These are phyloP conservation scores for Ectemnius lituratus DNA, from an alignment of 2,888 invertebrate genomes.

Conservation along the genomic window DNA sequence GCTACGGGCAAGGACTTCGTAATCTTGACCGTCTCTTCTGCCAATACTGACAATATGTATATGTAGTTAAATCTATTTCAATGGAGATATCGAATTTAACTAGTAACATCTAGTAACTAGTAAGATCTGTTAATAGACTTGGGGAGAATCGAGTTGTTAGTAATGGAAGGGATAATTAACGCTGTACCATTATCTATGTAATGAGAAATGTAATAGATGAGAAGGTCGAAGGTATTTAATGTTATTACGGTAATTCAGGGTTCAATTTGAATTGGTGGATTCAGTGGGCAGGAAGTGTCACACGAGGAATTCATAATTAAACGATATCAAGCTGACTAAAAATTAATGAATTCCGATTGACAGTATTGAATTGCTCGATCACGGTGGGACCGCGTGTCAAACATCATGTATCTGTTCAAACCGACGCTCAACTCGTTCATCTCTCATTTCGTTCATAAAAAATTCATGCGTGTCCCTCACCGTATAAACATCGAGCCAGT, in stretches of 20 bases:
- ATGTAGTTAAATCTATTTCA: neutral
- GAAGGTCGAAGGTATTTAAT: neutral
- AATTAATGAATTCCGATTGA: too few species aligned
- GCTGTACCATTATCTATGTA: neutral
- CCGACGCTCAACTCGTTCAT: neutral
- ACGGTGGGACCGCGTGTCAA: too few species aligned
- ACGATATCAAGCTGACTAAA: too few species aligned
- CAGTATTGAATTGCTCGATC: too few species aligned
- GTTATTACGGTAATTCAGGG: neutral
- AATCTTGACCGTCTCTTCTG: neutral
- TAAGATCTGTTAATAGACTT: too few species aligned
- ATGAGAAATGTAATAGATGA: neutral
- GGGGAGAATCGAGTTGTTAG: too few species aligned
- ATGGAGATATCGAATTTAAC: neutral
- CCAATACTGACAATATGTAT: neutral
- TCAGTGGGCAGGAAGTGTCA: too few species aligned
- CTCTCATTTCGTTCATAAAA: neutral
- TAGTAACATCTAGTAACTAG: neutral
- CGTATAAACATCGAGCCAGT: conserved; percentile 1
- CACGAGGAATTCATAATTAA: too few species aligned
- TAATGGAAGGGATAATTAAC: neutral
- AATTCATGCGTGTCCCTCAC: neutral
- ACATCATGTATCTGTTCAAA: neutral
- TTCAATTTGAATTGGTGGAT: neutral
- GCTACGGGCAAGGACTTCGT: neutral